Base-by-base conservation (phyloP, 2,888 invertebrate genomes). In the Thecocarcelia acutangulata region DNA sequence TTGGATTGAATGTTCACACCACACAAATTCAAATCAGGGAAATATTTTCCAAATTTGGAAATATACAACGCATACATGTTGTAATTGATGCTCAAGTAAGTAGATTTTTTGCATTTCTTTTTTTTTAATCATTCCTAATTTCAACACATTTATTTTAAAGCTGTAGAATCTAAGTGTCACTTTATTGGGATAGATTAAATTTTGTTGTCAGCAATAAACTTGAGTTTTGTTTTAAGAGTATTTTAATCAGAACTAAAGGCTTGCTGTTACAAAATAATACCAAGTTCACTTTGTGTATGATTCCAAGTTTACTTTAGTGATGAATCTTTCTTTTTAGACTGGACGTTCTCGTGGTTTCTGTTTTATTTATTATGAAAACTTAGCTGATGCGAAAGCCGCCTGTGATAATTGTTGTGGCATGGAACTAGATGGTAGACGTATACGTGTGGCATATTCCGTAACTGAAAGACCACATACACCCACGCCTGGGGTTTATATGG, bases 401-500 rank as follows among this genome's bases (percentile, higher is more conserved):
- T 98, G 98, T 92, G 97, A 98, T 87, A 94, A 96, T 86, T 97
- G 97, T 88, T 95, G 95, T 73, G 98, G 98, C 72, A 96, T 97
- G 94, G 97, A 97, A 91, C 96, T 99, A 64, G 98, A 98, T 91
- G 97, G 97, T 0, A 94, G 98, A 74, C 94, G 96, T 86, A 98
- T 98, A 86, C 93, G 98, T 85, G 98, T 98, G 9, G 98, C 98
- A 91, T 98, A 94, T 91, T 98, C 98, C 6, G 97, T 98, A 87
- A 98, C 98, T 50, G 95, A 97, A 91, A 93, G 98, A 78, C 97
- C 98, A 11, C 98, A 98, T 90, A 98, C 98, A 0, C 98, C 98
- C 12, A 99, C 98, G 5, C 98, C 98, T 8, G 98, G 98, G 74
- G 96, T 98, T 85, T 98, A 98, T 89, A 97, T 98, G 95, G 98